Percentiles rank a stretch among this genome's conserved stretches.
These are phyloP conservation scores for Oceanites oceanicus DNA, from an alignment of 2,113 vertebrate species.

Conservation along the genomic window DNA sequence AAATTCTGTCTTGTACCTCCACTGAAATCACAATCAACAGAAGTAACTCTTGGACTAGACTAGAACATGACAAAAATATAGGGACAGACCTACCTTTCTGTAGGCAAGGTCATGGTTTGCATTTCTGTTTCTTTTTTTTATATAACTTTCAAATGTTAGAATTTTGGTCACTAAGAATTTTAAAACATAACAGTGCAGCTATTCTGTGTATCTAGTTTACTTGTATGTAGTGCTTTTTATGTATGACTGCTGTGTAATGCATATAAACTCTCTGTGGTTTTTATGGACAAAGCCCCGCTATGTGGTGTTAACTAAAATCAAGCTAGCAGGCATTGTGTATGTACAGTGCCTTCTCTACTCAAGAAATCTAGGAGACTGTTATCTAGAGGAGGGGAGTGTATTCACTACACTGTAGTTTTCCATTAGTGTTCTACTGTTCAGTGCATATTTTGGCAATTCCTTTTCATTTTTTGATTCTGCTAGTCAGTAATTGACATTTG, in stretches of 20 bases:
- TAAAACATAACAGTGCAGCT: background rate
- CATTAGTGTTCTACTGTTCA: background rate
- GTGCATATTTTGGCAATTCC: background rate
- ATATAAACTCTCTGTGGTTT: background rate
- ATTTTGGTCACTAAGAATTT: background rate
- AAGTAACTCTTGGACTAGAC: background rate
- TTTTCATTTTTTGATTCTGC: background rate
- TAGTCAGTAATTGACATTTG: constrained; percentile 17
- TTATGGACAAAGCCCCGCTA: background rate
- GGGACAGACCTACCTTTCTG: background rate
- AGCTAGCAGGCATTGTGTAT: background rate
- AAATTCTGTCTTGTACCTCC: background rate
- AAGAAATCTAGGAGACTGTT: background rate
- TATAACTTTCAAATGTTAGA: background rate
- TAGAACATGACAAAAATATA: background rate
- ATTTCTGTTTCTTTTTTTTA: background rate
- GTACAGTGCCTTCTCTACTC: background rate
- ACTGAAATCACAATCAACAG: background rate
- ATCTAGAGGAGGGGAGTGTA: background rate
- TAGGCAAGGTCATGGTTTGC: background rate
- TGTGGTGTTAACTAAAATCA: background rate
- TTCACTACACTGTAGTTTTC: background rate
- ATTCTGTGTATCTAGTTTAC: background rate
- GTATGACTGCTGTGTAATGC: background rate
- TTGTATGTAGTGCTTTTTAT: background rate